phyloP scores from a whole-genome alignment of 2,888 invertebrate genomes.

The Lasiommata megera region DNA sequence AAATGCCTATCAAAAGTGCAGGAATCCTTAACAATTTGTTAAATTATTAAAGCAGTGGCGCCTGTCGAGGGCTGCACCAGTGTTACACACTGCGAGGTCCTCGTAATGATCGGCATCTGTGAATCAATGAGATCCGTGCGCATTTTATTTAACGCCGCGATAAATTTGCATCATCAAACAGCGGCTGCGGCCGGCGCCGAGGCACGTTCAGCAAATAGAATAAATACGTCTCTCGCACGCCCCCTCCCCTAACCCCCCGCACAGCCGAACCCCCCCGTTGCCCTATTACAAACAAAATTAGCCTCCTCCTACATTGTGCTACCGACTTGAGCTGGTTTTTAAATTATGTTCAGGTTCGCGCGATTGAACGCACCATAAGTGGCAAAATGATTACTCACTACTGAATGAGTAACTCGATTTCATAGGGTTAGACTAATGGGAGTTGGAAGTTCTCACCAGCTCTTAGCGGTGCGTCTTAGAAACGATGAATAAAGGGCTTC shows the following conservation, averaged over 20 bases:
- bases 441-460: too few species aligned
- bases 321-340: slow-evolving; percentile 34
- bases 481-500: too few species aligned
- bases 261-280: slow-evolving; percentile 44
- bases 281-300: slow-evolving; percentile 71
- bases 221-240: slow-evolving; percentile 69
- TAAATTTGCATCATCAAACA: slow-evolving; percentile 79
- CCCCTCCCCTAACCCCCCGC: slow-evolving; percentile 49
- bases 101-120: slow-evolving; percentile 68
- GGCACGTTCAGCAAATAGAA: slow-evolving; percentile 78
- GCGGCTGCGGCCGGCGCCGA: slow-evolving; percentile 61
- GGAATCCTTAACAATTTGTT: slow-evolving; percentile 56
- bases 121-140: slow-evolving; percentile 68
- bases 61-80: slow-evolving; percentile 30
- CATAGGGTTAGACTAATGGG: too few species aligned
- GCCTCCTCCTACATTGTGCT: slow-evolving; percentile 56
- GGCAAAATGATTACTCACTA: slow-evolving; percentile 14
- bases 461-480: too few species aligned
- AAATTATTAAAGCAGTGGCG: slow-evolving; percentile 52
- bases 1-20: too few species aligned
- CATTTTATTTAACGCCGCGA: slow-evolving; percentile 73
- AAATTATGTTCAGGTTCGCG: slow-evolving; percentile 19
- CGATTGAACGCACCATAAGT: slow-evolving; percentile 18
- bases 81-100: slow-evolving; percentile 35
- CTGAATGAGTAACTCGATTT: too few species aligned